A percentile compares a stretch with the other conserved stretches of the same genome.
These are phyloP conservation scores for Thera obeliscata DNA, from an alignment of 2,888 invertebrate species.

Conservation along the genomic window DNA sequence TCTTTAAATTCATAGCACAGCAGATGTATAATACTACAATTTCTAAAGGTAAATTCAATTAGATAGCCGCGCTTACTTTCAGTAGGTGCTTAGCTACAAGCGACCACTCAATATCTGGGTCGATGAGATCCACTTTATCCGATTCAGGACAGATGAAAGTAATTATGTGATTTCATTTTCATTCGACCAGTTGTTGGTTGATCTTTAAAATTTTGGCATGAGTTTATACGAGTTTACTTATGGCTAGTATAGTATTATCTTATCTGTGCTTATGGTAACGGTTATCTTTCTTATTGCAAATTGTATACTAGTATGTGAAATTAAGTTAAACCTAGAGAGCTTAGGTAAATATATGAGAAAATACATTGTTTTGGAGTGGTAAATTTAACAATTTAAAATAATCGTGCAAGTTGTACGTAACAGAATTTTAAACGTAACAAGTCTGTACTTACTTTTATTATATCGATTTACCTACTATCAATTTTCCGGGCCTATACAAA, in stretches of 20 bases:
- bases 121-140: conserved; percentile 55
- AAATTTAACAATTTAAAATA: no score
- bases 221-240: background rate
- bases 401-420: no score
- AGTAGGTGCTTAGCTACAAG: conserved; percentile 35
- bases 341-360: no score
- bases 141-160: conserved; percentile 68
- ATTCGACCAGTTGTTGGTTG: conserved; percentile 60
- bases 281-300: background rate
- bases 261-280: no score
- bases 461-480: background rate
- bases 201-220: conserved; percentile 39
- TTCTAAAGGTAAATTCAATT: conserved; percentile 30
- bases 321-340: no score
- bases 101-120: conserved; percentile 52
- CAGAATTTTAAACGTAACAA: no score
- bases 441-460: no score
- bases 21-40: conserved; percentile 6
- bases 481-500: conserved; percentile 3
- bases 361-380: no score
- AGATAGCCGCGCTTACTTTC: conserved; percentile 31
- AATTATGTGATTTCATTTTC: conserved; percentile 75
- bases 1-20: conserved; percentile 14
- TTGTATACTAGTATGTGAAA: no score
- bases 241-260: no score